Base-by-base conservation (phyloP, 2,113 vertebrate species). In the Paraplagusia blochii region DNA sequence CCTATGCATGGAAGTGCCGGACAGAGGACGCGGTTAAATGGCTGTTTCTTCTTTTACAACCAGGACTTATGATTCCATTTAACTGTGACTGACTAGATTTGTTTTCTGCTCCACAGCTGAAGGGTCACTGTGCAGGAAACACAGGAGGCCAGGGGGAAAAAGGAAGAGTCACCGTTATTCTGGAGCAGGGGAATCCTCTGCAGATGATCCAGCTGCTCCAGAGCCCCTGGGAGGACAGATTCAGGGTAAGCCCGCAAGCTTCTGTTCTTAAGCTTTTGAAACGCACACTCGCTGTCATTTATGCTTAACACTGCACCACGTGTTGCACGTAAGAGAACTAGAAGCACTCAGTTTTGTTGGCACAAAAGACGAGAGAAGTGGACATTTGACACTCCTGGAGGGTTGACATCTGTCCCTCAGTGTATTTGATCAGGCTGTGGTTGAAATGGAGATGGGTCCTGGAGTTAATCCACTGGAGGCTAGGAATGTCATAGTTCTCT, bases 171-270 rank as follows among this genome's bases (percentile, higher is more conserved):
- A 91, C 90, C 7, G 91, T 93, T 9, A 92, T 93, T 70, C 78
- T 95, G 87, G 94, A 96, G 80, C 91, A 93, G 73, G 95, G 95
- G 59, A 81, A 79, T 55, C 93, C 95, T 44, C 88, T 96, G 59
- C 93, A 95, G 90, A 95, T 96, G 93, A 95, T 96, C 87, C 92
- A 94, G 86, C 92, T 96, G 66, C 91, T 96, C 56, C 95, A 96
- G 89, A 94, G 92, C 76, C 91, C 95, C 81, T 96, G 95, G 95
- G 95, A 96, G 79, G 94, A 96, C 82, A 87, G 95, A 83, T 96
- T 96, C 88, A 92, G 93, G 91, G 94, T 96, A 90, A 91, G 91
- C 63, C 73, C 70, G 22, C 58, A 48, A 14, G 12, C 36, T 52
- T 12, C 69, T 63, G 17, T 43, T 44, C 36, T 17, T 42, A 19